Evolutionary conservation across 2,113 vertebrate species (phyloP), one percentile per base, ranked within the genome.

Genomic region (Misgurnus mizolepis): DNA sequence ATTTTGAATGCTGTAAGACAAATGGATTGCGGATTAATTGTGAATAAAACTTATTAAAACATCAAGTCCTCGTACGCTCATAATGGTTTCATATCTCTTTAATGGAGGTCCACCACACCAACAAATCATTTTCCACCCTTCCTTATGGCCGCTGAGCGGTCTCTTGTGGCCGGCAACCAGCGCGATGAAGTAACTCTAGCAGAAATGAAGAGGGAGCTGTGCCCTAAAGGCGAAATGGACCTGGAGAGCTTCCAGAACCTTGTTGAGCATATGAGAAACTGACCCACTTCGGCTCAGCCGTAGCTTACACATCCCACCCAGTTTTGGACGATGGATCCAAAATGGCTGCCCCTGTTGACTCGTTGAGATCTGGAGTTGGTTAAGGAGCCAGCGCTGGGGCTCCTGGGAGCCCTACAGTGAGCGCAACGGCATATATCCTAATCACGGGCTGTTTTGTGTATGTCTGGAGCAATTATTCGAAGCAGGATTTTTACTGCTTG

Each of bases 181-280:
- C 43, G 50, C 58, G 41, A 80, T 34, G 27, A 70, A 67, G 79
- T 79, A 84, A 82, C 80, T 41, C 41, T 45, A 2, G 18, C 68
- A 9, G 14, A 67, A 66, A 65, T 70, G 43, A 9, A 6, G 67
- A 7, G 65, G 40, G 50, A 55, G 45, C 40, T 62, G 72, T 66
- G 64, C 56, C 68, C 69, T 72, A n/a, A 80, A 79, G 60, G 58
- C 56, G 65, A 67, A 76, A 9, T 40, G 74, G 6, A 66, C 58
- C 67, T 82, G 83, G 83, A 84, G 56, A 7, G 22, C 2, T 1
- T 80, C 80, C 83, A 85, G 65, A 72, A 40, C 66, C 80, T 82
- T 45, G 77, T 79, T 85, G 72, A 76, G 75, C 62, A 58, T 75
- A 64, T 79, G 55, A 82, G 77, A 80, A 85, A 82, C 77, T 66